Base-by-base conservation (phyloP, 2,113 vertebrate species). In the Silurus glanis region DNA sequence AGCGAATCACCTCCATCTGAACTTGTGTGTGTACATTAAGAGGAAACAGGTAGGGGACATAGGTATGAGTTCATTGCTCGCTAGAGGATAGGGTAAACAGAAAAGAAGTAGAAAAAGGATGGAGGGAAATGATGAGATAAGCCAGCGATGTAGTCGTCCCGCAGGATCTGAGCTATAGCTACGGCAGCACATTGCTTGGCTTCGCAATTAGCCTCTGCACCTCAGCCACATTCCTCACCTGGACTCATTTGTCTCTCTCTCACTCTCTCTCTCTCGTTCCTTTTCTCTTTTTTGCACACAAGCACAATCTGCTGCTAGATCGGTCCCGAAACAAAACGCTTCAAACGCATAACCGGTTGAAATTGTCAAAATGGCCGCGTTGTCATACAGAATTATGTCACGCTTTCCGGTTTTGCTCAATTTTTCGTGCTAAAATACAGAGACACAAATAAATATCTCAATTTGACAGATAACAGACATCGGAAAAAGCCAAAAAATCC, bases 131-230 rank as follows among this genome's bases (percentile, higher is more conserved):
- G 79, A 51, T 62, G 67, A 82, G 80, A 86, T 71, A 86, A 51
- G 80, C 59, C 16, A 13, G 59, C 61, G 80, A 83, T 83, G 85
- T 21, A 23, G 69, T 45, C 13, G 80, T 69, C 85, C 83, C 87
- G 17, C n/a, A 72, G 80, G 83, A 61, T 84, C 74, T 85, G 72
- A 37, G 47, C 64, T 61, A 69, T 83, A 69, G 81, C 85, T 86
- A 61, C 67, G 66, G 85, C 69, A 75, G 83, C 81, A 84, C 87
- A 83, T 83, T 87, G 87, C 80, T 87, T 75, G 72, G 74, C 78
- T 87, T 75, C 80, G 87, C 87, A 89, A 90, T 90, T 89, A 89
- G 86, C 87, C 86, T 82, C 88, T 81, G 66, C 59, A 83, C 83
- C n/a, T 75, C 66, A 67, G 85, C 87, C 62, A 87, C 78, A 82